These are phyloP conservation scores for Sceloporus tristichus DNA, from an alignment of 2,113 vertebrate genomes.

Conservation along the genomic window DNA sequence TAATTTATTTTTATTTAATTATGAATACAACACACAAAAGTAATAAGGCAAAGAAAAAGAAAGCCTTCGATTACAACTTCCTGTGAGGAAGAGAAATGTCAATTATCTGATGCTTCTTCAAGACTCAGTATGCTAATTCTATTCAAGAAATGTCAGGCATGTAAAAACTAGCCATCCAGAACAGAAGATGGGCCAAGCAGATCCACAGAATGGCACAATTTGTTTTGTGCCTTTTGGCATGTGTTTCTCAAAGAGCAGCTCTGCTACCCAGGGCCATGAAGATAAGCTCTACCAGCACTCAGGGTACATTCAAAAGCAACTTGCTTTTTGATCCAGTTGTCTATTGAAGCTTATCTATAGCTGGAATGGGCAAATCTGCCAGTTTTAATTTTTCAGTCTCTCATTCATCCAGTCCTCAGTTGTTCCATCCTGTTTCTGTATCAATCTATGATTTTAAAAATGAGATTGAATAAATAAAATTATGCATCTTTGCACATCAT, in stretches of 20 bases:
- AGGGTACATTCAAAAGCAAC: background rate
- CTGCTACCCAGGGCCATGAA: background rate
- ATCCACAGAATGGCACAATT: background rate
- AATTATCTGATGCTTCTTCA: constrained; percentile 1
- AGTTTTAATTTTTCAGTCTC: background rate
- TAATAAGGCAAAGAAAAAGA: background rate
- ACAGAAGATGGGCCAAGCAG: background rate
- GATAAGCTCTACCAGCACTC: background rate
- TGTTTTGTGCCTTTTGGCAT: background rate
- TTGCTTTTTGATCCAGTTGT: background rate
- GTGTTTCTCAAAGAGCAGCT: background rate
- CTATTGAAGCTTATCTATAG: background rate
- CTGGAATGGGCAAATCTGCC: background rate
- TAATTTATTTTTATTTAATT: constrained; percentile 17
- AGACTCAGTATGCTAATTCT: constrained; percentile 2
- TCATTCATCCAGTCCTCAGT: background rate
- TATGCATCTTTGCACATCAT: no score
- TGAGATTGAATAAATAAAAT: no score
- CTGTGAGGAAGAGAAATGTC: background rate
- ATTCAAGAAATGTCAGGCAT: background rate
- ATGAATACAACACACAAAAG: constrained; percentile 18
- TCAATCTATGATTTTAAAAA: background rate
- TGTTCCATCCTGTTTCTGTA: background rate
- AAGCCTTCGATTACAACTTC: background rate
- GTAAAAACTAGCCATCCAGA: constrained; percentile 7